Conservation (phyloP, 2,888 invertebrate species). For the Mesochorus sp. region DNA sequence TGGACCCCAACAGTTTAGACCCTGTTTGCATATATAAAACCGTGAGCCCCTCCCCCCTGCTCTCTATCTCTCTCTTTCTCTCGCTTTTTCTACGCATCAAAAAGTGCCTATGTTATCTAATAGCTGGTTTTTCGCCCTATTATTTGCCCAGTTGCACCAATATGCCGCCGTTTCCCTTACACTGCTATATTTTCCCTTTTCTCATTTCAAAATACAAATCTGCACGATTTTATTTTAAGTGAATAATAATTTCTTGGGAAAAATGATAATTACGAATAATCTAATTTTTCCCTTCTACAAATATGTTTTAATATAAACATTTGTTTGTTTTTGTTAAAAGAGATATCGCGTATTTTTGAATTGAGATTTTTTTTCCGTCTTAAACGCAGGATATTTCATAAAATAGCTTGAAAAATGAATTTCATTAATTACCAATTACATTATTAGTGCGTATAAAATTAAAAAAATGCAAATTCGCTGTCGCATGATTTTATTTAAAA, state of each 20-base stretch:
- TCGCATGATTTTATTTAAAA: not conserved
- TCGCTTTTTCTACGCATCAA: too few species aligned
- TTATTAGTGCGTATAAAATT: too few species aligned
- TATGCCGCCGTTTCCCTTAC: constrained; percentile 51
- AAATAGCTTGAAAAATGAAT: constrained; percentile 19
- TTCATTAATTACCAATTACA: constrained; percentile 31
- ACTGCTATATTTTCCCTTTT: constrained; percentile 10
- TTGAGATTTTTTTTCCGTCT: too few species aligned
- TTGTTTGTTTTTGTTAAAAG: too few species aligned
- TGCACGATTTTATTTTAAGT: not conserved
- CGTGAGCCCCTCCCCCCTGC: too few species aligned
- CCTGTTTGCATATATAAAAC: constrained; percentile 31
- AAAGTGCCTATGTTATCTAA: constrained; percentile 48
- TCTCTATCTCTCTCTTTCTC: too few species aligned
- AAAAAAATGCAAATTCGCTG: constrained; percentile 8
- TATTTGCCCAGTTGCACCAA: constrained; percentile 67
- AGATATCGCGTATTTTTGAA: too few species aligned
- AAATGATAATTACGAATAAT: too few species aligned
- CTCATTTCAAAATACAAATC: constrained; percentile 26
- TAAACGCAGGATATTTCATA: not conserved
- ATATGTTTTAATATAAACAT: too few species aligned
- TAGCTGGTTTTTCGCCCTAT: constrained; percentile 21
- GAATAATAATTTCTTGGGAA: too few species aligned
- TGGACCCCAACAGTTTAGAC: constrained; percentile 70
- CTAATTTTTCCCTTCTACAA: too few species aligned